phyloP scores from a whole-genome alignment of 2,797 vertebrate species.

The Periophthalmus magnuspinnatus region DNA sequence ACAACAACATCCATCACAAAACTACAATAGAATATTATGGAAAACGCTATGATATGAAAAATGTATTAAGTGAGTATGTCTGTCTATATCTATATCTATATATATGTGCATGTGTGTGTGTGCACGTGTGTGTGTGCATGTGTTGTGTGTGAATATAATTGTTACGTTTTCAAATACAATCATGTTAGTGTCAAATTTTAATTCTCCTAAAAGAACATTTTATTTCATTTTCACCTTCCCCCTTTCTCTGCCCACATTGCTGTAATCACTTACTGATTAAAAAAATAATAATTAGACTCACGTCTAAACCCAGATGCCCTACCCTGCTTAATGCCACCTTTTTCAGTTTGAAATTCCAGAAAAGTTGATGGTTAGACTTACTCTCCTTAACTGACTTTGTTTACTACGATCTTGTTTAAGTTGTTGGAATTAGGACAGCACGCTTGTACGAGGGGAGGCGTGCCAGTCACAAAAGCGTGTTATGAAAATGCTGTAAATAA shows the following conservation, averaged over 20 bases:
- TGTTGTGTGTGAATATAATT: too few species aligned
- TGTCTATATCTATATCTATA: too few species aligned
- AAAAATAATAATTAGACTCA: too few species aligned
- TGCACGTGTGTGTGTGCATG: too few species aligned
- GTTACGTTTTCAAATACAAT: too few species aligned
- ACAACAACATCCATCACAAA: conserved; percentile 21
- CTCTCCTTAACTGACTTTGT: neutral
- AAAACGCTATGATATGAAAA: neutral
- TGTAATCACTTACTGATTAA: too few species aligned
- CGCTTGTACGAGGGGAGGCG: neutral
- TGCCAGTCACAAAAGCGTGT: conserved; percentile 11
- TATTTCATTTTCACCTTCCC: too few species aligned
- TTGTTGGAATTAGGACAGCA: neutral
- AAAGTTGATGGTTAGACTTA: neutral
- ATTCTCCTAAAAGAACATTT: too few species aligned
- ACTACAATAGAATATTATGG: conserved; percentile 2
- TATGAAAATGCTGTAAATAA: conserved; percentile 39
- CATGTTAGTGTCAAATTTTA: too few species aligned
- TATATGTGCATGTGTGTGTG: too few species aligned
- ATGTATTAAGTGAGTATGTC: neutral
- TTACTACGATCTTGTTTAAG: neutral
- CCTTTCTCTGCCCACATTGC: too few species aligned
- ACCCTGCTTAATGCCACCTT: neutral
- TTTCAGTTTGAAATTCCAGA: neutral
- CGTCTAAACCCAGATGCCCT: neutral